Conservation (phyloP, 2,797 vertebrate genomes). For the Orientallactaga sibirica region DNA sequence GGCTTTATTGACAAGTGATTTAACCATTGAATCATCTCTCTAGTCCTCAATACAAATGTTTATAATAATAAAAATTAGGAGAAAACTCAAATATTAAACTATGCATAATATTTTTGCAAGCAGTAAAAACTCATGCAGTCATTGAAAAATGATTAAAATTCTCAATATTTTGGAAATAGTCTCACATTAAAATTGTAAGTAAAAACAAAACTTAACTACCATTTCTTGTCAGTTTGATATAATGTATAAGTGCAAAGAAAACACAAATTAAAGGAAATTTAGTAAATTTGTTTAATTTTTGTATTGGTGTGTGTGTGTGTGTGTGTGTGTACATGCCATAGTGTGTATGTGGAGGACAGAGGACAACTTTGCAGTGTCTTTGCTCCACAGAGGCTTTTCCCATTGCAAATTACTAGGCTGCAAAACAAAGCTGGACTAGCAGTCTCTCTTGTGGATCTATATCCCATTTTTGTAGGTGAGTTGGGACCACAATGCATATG, state of each 20-base stretch:
- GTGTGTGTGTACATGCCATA: no score
- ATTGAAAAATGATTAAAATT: slow-evolving; percentile 34
- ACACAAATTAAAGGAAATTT: slow-evolving; percentile 1
- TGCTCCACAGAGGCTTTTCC: no score
- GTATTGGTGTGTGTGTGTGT: no score
- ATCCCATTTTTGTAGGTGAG: no score
- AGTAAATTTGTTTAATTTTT: neutral
- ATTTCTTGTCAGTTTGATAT: neutral
- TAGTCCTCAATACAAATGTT: neutral
- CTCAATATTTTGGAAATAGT: neutral
- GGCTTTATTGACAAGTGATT: no score
- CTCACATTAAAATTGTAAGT: slow-evolving; percentile 5
- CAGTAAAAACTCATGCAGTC: neutral
- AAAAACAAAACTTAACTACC: neutral
- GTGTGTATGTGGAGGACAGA: no score
- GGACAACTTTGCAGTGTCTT: no score
- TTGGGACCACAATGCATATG: no score
- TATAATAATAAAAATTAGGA: neutral
- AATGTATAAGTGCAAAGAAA: neutral
- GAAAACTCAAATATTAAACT: neutral
- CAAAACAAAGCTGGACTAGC: no score
- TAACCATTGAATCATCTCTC: no score
- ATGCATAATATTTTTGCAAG: neutral
- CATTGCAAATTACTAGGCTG: no score
- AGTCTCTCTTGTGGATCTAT: neutral